Evolutionary conservation across 2,888 invertebrate species (phyloP).

Genomic region (Dasypogon diadema): DNA sequence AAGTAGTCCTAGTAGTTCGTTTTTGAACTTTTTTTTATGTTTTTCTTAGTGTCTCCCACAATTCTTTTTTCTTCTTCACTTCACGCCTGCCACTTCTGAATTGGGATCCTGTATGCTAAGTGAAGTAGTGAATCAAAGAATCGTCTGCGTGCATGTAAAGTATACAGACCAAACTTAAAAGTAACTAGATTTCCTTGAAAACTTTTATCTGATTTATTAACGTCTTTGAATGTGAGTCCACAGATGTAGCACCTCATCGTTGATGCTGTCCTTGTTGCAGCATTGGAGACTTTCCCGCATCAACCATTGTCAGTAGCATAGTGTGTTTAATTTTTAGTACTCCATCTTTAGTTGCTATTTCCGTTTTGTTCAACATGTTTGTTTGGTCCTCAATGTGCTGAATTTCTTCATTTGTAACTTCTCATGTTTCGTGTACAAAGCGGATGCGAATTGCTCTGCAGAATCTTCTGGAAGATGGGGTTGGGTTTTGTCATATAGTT

Average conservation of each 20-base stretch:
- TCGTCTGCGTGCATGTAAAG: too few species aligned
- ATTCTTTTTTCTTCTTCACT: too few species aligned
- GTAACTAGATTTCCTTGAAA: constrained; percentile 55
- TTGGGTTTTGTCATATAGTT: constrained; percentile 57
- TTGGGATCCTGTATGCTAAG: constrained; percentile 27
- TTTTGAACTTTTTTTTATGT: too few species aligned
- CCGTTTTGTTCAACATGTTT: constrained; percentile 17
- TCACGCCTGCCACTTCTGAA: constrained; percentile 44
- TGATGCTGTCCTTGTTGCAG: constrained; percentile 60
- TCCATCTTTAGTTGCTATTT: constrained; percentile 55
- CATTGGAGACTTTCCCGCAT: constrained; percentile 63
- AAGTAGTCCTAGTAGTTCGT: too few species aligned
- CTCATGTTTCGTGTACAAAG: constrained; percentile 55
- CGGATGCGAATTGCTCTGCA: constrained; percentile 53
- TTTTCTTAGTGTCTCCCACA: too few species aligned
- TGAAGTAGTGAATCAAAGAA: constrained; percentile 58
- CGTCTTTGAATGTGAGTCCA: constrained; percentile 62
- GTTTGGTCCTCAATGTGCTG: constrained; percentile 54
- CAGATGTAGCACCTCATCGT: constrained; percentile 63
- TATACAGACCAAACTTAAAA: too few species aligned
- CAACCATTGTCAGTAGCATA: constrained; percentile 61
- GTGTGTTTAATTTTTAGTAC: constrained; percentile 10
- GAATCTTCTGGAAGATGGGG: constrained; percentile 54
- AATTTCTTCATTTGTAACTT: constrained; percentile 58
- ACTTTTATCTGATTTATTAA: constrained; percentile 59